Evolutionary conservation across 2,797 vertebrate genomes (phyloP).

Genomic region (Neoniphon sammara): DNA sequence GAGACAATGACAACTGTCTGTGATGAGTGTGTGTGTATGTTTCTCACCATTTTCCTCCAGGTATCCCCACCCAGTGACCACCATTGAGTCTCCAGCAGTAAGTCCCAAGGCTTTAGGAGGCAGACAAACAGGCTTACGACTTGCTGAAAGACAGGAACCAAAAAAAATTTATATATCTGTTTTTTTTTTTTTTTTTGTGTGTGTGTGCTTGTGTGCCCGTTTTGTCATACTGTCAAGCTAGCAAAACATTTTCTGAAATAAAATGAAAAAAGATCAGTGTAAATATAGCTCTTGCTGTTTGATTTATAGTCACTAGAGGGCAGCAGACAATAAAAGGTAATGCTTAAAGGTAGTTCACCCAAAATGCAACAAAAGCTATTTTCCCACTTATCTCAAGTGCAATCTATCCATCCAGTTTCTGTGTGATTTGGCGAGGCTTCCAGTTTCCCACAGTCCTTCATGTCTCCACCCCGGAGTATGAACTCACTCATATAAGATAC

Average conservation of each 20-base stretch:
- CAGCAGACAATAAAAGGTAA: slow-evolving; percentile 17
- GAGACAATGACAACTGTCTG: background rate
- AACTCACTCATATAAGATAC: too few species aligned
- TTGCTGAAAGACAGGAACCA: slow-evolving; percentile 68
- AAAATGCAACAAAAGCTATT: too few species aligned
- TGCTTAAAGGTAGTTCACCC: too few species aligned
- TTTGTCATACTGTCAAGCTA: background rate
- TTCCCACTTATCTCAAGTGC: too few species aligned
- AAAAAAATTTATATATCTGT: background rate
- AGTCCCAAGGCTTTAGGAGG: slow-evolving; percentile 84
- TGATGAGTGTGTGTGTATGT: background rate
- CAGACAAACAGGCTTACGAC: slow-evolving; percentile 86
- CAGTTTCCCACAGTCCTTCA: too few species aligned
- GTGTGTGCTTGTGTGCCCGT: background rate
- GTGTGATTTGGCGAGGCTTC: too few species aligned
- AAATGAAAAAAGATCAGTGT: background rate
- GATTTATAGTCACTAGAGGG: slow-evolving; percentile 55
- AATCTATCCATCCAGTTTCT: too few species aligned
- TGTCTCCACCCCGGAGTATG: too few species aligned
- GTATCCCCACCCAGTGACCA: slow-evolving; percentile 91
- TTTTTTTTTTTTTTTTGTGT: background rate
- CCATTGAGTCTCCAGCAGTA: slow-evolving; percentile 51
- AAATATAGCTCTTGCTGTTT: slow-evolving; percentile 7
- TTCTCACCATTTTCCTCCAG: slow-evolving; percentile 80
- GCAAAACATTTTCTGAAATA: background rate